phyloP scores from a whole-genome alignment of 23 tunicate species.

The Botrylloides violaceus region DNA sequence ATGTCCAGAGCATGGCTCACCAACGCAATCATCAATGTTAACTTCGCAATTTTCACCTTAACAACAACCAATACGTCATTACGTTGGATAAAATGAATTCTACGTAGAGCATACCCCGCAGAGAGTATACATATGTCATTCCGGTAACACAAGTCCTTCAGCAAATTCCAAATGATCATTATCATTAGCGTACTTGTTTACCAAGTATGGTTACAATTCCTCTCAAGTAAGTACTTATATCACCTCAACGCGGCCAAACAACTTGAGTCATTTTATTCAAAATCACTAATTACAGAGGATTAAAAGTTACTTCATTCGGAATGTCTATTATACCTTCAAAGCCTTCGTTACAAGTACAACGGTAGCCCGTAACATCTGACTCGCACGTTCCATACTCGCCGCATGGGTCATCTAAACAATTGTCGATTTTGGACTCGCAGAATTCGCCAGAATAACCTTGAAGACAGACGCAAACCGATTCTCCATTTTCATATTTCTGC shows the following conservation, averaged over 20 bases:
- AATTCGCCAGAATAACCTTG: slow-evolving; percentile 6
- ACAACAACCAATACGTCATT: neutral
- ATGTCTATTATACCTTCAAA: slow-evolving; percentile 6
- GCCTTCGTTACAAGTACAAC: slow-evolving; percentile 15
- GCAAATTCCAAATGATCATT: neutral
- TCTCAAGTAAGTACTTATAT: too few relatives aligned
- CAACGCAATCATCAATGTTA: slow-evolving; percentile 13
- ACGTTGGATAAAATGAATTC: neutral
- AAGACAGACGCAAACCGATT: slow-evolving; percentile 12
- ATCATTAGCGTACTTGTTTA: neutral
- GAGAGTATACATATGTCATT: neutral
- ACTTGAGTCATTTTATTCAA: too few relatives aligned
- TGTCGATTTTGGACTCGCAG: slow-evolving; percentile 19
- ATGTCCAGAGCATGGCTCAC: neutral
- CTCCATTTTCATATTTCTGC: neutral
- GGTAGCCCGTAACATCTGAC: slow-evolving; percentile 18
- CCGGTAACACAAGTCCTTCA: neutral
- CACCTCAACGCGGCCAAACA: too few relatives aligned
- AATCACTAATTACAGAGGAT: too few relatives aligned
- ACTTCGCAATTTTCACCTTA: slow-evolving; percentile 8
- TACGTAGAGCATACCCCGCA: neutral
- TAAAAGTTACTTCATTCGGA: too few relatives aligned
- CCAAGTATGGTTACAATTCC: too few relatives aligned
- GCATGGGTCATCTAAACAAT: slow-evolving; percentile 13
- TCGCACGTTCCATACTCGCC: slow-evolving; percentile 14